Evolutionary conservation across 1,140 invertebrate species (phyloP), one percentile per base, ranked within the genome.

Genomic region (Lethrus apterus): DNA sequence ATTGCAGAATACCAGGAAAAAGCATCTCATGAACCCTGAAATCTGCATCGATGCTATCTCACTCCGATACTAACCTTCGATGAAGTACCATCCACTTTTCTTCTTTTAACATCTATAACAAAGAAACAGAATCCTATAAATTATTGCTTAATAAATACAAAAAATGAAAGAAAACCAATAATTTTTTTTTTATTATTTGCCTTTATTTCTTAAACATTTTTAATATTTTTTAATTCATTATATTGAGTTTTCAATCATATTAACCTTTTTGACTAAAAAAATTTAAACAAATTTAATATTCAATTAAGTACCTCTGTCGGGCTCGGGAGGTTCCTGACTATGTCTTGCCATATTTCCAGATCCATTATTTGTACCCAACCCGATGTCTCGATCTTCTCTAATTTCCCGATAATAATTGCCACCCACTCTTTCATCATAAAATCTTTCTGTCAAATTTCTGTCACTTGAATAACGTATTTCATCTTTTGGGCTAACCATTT

Each of bases 51-150:
- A 53, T 56, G 66, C 66, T 71, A 71, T 68, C 69, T 70, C 67
- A 73, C 70, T 68, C 73, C 69, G 67, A 76, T 81, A 80, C 77
- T 78, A 76, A 86, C 84, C 81, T 88, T 88, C 66, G 78, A 78
- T 61, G 75, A 70, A 64, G 68, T 74, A 62, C 67, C 71, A 65
- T 89, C 85, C 64, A 86, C 59, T 79, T 87, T 89, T 72, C 84
- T 77, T 69, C 86, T 75, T 72, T 89, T 89, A 54, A 77, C 73
- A 68, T 88, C 82, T 83, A 68, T 19, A 53, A 56, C 8, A 45
- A 7, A 34, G 9, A 34, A 34, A 43, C 8, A 44, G n/a, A 44
- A n/a, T n/a, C n/a, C n/a, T n/a, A n/a, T n/a, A n/a, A n/a, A n/a
- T n/a, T n/a, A n/a, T n/a, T n/a, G n/a, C n/a, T n/a, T n/a, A n/a